Percentiles rank a stretch among this genome's conserved stretches.
Evolutionary conservation across 2,888 invertebrate genomes (phyloP).

Genomic region (Lithophane ornitopus): DNA sequence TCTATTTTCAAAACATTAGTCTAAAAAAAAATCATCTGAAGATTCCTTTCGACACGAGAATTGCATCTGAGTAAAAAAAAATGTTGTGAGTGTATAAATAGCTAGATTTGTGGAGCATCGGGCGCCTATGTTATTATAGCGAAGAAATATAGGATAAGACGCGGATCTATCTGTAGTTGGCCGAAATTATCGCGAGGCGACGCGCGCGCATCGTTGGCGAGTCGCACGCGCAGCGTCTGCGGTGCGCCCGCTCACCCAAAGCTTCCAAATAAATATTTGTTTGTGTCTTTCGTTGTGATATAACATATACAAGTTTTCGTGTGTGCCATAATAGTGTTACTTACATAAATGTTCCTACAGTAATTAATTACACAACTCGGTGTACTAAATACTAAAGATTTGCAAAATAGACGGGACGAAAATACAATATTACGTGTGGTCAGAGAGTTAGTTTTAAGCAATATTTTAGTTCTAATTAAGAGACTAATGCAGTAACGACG

Average conservation of each 20-base stretch:
- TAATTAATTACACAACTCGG: constrained; percentile 1
- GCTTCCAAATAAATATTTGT: constrained; percentile 52
- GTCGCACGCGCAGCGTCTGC: constrained; percentile 62
- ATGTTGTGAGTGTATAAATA: constrained; percentile 81
- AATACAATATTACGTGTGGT: constrained; percentile 60
- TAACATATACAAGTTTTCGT: constrained; percentile 48
- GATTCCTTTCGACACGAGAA: constrained; percentile 72
- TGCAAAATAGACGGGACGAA: constrained; percentile 47
- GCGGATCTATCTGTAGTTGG: constrained; percentile 67
- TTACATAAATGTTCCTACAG: constrained; percentile 5
- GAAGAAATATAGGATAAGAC: constrained; percentile 79
- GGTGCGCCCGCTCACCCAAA: constrained; percentile 62
- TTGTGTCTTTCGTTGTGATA: constrained; percentile 51
- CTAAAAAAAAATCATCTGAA: constrained; percentile 66
- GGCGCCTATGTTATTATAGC: constrained; percentile 79
- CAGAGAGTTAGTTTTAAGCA: constrained; percentile 34
- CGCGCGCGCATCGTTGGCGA: constrained; percentile 66
- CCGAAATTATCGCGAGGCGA: constrained; percentile 77
- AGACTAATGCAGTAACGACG: constrained; percentile 41
- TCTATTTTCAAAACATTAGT: constrained; percentile 60
- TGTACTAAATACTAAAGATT: constrained; percentile 7
- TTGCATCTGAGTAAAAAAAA: constrained; percentile 77
- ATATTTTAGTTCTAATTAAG: constrained; percentile 48
- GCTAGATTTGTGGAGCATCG: constrained; percentile 83
- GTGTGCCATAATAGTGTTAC: constrained; percentile 20